A percentile compares a stretch with the other conserved stretches of the same genome.
Evolutionary conservation across 2,113 vertebrate species (phyloP).

Genomic region (Megaleporinus macrocephalus): DNA sequence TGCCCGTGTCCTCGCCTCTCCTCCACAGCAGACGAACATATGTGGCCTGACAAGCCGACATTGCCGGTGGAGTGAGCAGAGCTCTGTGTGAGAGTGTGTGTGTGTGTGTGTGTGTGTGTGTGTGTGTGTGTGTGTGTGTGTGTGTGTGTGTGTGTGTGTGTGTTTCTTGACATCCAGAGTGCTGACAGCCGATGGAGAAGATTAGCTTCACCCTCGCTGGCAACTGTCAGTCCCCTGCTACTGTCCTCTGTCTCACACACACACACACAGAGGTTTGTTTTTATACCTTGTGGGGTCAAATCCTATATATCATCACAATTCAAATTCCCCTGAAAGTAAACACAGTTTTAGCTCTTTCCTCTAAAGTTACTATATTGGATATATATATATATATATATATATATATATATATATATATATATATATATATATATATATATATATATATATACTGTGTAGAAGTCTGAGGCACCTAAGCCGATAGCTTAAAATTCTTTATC

Average conservation of each 20-base stretch:
- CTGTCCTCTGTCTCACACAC: constrained; percentile 39
- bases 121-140: constrained; percentile 57
- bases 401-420: too few species aligned
- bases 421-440: too few species aligned
- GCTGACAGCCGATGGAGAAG: constrained; percentile 76
- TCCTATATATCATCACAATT: not conserved
- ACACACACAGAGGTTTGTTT: constrained; percentile 5
- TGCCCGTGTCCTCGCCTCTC: constrained; percentile 68
- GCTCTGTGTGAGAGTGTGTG: constrained; percentile 46
- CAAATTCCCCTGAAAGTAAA: too few species aligned
- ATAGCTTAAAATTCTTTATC: too few species aligned
- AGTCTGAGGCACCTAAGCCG: too few species aligned
- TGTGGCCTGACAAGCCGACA: constrained; percentile 85
- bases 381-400: too few species aligned
- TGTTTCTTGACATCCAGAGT: constrained; percentile 65
- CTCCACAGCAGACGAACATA: constrained; percentile 76
- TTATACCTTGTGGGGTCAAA: not conserved
- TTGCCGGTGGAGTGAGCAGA: constrained; percentile 66
- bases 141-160: constrained; percentile 46
- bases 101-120: constrained; percentile 57
- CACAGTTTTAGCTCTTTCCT: too few species aligned
- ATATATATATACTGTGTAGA: too few species aligned
- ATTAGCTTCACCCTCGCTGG: constrained; percentile 68
- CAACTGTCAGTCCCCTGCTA: constrained; percentile 70
- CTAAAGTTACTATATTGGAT: too few species aligned